Evolutionary conservation across 2,888 invertebrate genomes (phyloP).

Genomic region (Hartigia nigra): DNA sequence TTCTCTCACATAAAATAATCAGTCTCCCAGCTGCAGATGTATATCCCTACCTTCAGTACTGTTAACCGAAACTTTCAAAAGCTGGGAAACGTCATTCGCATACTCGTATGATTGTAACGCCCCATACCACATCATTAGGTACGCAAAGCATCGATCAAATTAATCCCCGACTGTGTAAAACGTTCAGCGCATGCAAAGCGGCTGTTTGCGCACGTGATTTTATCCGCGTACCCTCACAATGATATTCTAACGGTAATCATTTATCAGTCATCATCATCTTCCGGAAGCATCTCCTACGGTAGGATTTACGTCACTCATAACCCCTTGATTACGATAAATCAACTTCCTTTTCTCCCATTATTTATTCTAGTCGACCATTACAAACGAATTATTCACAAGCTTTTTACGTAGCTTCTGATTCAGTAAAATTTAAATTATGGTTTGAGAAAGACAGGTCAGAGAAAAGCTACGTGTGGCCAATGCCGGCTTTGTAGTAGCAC

Average conservation of each 20-base stretch:
- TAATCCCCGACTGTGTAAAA: constrained; percentile 42
- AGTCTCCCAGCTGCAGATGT: not conserved
- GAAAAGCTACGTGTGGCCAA: not conserved
- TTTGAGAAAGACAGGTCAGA: not conserved
- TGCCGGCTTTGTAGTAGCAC: constrained; percentile 21
- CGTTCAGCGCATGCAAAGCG: constrained; percentile 43
- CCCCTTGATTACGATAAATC: not conserved
- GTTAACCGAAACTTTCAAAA: not conserved
- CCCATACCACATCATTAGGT: constrained; percentile 30
- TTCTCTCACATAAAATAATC: not conserved
- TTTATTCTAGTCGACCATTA: not conserved
- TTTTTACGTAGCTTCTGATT: not conserved
- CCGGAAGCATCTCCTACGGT: constrained; percentile 1
- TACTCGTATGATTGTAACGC: constrained; percentile 25
- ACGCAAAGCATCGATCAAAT: constrained; percentile 54
- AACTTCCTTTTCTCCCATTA: not conserved
- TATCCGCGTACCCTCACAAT: constrained; percentile 30
- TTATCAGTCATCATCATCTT: constrained; percentile 34
- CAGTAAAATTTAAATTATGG: not conserved
- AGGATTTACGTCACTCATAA: not conserved
- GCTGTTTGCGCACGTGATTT: constrained; percentile 46
- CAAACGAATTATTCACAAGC: too few species aligned
- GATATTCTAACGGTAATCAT: constrained; percentile 27
- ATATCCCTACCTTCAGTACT: not conserved
- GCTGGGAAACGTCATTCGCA: constrained; percentile 25